Evolutionary conservation across 2,888 invertebrate genomes (phyloP).

Genomic region (Coenonympha glycerion): DNA sequence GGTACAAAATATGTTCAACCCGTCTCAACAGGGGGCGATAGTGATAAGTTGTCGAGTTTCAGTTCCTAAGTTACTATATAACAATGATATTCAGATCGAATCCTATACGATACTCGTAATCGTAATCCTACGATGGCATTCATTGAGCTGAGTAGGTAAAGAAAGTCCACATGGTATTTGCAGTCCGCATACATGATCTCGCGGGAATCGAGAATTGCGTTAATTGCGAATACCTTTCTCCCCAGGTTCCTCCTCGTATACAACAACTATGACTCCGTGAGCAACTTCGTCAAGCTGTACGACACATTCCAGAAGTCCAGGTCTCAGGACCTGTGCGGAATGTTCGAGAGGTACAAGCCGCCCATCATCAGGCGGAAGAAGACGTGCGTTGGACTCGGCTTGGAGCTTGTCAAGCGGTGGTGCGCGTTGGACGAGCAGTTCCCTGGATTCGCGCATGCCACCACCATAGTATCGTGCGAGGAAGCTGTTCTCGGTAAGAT

Average conservation of each 20-base stretch:
- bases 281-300: conserved; percentile 84
- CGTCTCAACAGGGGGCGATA: too few species aligned
- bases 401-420: conserved; percentile 84
- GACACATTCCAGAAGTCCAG: conserved; percentile 79
- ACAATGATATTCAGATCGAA: too few species aligned
- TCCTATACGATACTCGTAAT: too few species aligned
- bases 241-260: conserved; percentile 80
- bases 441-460: conserved; percentile 79
- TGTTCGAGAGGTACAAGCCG: conserved; percentile 86
- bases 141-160: too few species aligned
- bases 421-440: conserved; percentile 75
- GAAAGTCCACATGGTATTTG: too few species aligned
- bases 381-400: conserved; percentile 91
- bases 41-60: too few species aligned
- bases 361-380: conserved; percentile 85
- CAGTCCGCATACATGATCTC: too few species aligned
- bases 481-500: conserved; percentile 77
- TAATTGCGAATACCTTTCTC: not conserved
- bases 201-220: too few species aligned
- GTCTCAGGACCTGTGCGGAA: conserved; percentile 78
- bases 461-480: conserved; percentile 86
- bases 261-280: conserved; percentile 92
- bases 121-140: too few species aligned
- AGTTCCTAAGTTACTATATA: too few species aligned
- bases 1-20: too few species aligned